A percentile compares a stretch with the other conserved stretches of the same genome.
phyloP scores from a whole-genome alignment of 2,888 invertebrate species.

The Sipha maydis region DNA sequence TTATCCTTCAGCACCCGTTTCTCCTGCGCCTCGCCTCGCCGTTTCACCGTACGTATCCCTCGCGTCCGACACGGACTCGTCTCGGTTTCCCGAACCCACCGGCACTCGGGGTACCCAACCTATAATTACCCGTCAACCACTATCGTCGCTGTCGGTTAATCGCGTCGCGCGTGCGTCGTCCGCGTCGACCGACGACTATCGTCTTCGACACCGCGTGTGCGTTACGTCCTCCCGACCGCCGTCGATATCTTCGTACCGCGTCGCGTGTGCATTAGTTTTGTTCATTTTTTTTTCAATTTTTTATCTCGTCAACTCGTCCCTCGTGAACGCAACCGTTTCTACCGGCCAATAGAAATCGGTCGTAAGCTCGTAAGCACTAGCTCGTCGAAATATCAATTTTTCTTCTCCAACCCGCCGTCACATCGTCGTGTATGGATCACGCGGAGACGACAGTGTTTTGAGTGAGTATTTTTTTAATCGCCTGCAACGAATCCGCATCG shows the following conservation, averaged over 20 bases:
- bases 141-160: not conserved
- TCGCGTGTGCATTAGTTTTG: not conserved
- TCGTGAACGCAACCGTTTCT: too few species aligned
- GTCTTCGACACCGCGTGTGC: not conserved
- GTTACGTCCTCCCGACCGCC: too few species aligned
- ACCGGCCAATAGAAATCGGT: not conserved
- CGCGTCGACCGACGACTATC: not conserved
- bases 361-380: not conserved
- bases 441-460: conserved; percentile 8
- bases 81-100: too few species aligned
- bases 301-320: not conserved
- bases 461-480: conserved; percentile 17
- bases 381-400: too few species aligned
- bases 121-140: too few species aligned
- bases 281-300: not conserved
- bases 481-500: not conserved
- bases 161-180: not conserved
- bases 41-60: not conserved
- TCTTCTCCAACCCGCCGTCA: not conserved
- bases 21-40: not conserved
- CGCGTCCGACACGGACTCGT: too few species aligned
- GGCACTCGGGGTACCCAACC: too few species aligned
- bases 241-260: too few species aligned
- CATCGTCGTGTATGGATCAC: conserved; percentile 37
- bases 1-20: not conserved